Base-by-base conservation (phyloP, 2,797 vertebrate species). In the Sardinella longiceps region DNA sequence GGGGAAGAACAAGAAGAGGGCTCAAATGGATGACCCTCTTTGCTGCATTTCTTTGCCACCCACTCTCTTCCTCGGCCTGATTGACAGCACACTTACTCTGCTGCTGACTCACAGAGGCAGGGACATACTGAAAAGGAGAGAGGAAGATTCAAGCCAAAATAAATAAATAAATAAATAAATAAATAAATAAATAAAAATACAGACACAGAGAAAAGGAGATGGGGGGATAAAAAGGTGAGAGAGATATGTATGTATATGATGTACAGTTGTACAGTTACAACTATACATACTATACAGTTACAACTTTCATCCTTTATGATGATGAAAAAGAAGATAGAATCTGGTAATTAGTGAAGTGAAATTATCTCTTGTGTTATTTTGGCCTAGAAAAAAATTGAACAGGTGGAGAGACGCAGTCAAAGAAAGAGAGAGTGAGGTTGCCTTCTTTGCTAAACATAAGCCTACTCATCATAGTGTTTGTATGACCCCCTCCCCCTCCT, bases 31-130 rank as follows among this genome's bases (percentile, higher is more conserved):
- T 63, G 25, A 30, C 60, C 60, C 60, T 63, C 28, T 63, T 10
- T 30, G 60, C 60, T 63, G 60, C 11, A 63, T 63, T 12, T 63
- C 9, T 63, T 63, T 63, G 60, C 60, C 60, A 30, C 60, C 60
- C 60, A 63, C 60, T 63, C 58, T 60, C 60, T 63, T 63, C 25
- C 60, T 30, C 25, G 25, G 60, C 11, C 60, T 63, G 60, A 63
- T 3, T 12, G 60, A 63, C 25, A 30, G 60, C 82, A 83, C 82
- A 63, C 81, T 30, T 18, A 30, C 60, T 86, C 88, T 85, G 83
- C 85, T 20, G 45, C 85, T 15, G 80, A 86, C 80, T 86, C 86
- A 81, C 63, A 84, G 2, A 63, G 30, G 53, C 46, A 63, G 60
- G 11, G 25, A n/a, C 18, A 1, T 5, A 63, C 25, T 3, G 25